Evolutionary conservation across 1,140 invertebrate genomes (phyloP).

Genomic region (Doryteuthis pealeii): DNA sequence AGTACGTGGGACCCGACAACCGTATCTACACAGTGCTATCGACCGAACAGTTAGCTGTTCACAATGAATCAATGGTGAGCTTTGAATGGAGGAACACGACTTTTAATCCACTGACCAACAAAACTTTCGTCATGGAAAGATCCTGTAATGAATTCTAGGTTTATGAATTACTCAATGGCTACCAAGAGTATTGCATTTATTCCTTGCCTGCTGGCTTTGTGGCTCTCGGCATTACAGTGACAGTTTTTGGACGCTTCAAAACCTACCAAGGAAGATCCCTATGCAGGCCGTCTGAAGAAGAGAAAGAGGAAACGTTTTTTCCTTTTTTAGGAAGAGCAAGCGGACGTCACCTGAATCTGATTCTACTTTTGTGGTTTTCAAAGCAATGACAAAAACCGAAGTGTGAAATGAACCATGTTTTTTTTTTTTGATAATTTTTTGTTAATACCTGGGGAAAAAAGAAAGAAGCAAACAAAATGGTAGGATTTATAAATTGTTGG

Average conservation of each 20-base stretch:
- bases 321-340: conserved; percentile 16
- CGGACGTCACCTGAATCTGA: conserved; percentile 6
- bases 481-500: too few relatives aligned
- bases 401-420: background rate
- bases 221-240: conserved; percentile 61
- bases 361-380: background rate
- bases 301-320: conserved; percentile 36
- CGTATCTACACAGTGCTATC: conserved; percentile 62
- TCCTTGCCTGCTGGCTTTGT: conserved; percentile 56
- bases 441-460: too few relatives aligned
- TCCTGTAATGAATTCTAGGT: conserved; percentile 64
- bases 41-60: conserved; percentile 50
- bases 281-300: conserved; percentile 54
- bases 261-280: conserved; percentile 50
- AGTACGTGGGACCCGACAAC: conserved; percentile 60
- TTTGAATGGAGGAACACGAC: conserved; percentile 57
- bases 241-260: conserved; percentile 63
- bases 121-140: conserved; percentile 58
- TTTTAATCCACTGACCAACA: conserved; percentile 57
- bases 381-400: conserved; percentile 4
- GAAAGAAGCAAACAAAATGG: too few relatives aligned
- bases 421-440: too few relatives aligned
- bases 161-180: conserved; percentile 58
- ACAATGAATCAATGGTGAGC: conserved; percentile 57
- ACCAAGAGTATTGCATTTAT: conserved; percentile 63